Evolutionary conservation across 2,113 vertebrate genomes (phyloP), one percentile per base, ranked within the genome.

Genomic region (Triplophysa rosa): DNA sequence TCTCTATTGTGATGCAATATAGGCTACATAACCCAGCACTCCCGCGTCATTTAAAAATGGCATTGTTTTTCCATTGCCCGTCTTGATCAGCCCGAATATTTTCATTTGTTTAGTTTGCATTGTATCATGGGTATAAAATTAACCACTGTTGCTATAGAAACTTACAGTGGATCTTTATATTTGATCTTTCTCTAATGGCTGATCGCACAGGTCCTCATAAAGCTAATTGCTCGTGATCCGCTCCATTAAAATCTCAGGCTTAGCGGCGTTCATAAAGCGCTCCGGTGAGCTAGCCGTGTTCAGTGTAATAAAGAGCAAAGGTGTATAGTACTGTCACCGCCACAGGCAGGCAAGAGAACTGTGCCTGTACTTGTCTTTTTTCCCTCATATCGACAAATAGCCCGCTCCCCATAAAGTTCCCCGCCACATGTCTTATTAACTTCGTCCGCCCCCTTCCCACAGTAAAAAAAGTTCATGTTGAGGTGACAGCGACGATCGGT

Each of bases 241-340:
- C 45, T 23, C 58, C 23, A 52, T 64, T 29, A 52, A 76, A 83
- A 77, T 80, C 37, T 42, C 52, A 42, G 71, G 61, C 1, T 66
- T 24, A 26, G 47, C 21, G 17, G 42, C 42, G 45, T 79, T 74
- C 40, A 29, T 62, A 24, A 16, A 74, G 45, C 59, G 52, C 58
- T 21, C 63, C 77, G 29, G 61, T 76, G 21, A 79, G 37, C 42
- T 12, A 11, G 16, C 29, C 56, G 2, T 24, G 5, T 66, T 17
- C 37, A 7, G 6, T 26, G 66, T 77, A 45, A 64, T 47, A 40
- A 24, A 33, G 67, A 66, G 74, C 24, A 47, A 70, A 62, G 67
- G 61, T 66, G 21, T 33, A 66, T 66, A 77, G 77, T 80, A 83
- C 45, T 58, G 56, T 64, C 77, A 67, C 19, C 11, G 42, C 9